phyloP scores from a whole-genome alignment of 2,888 invertebrate genomes.

The Tetragonula carbonaria region DNA sequence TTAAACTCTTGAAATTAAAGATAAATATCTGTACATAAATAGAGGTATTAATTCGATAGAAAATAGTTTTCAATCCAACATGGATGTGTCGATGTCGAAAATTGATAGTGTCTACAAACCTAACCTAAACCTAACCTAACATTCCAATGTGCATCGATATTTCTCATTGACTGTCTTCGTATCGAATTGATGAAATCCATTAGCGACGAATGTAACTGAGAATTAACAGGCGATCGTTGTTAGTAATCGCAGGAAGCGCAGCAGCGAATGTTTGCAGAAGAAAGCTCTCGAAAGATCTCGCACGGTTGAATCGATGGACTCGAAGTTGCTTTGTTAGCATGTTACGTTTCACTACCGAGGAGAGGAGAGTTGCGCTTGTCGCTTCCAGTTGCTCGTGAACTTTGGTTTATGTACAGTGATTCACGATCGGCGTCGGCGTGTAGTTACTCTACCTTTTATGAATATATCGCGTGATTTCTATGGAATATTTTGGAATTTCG shows the following conservation, averaged over 20 bases:
- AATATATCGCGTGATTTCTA: background rate
- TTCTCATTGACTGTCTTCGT: too few species aligned
- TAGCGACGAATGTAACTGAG: background rate
- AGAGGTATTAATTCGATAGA: too few species aligned
- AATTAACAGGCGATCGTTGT: slow-evolving; percentile 17
- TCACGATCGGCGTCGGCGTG: background rate
- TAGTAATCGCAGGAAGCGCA: background rate
- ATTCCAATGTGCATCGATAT: too few species aligned
- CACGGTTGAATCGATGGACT: too few species aligned
- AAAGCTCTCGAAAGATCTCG: too few species aligned
- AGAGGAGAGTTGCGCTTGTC: background rate
- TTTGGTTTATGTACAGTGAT: background rate
- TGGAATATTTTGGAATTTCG: background rate
- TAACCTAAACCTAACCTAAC: too few species aligned
- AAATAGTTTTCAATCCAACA: too few species aligned
- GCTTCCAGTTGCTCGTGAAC: background rate
- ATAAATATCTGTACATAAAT: too few species aligned
- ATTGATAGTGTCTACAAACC: too few species aligned
- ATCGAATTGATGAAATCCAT: background rate
- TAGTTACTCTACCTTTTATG: background rate
- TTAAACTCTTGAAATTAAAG: too few species aligned
- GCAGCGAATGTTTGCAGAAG: too few species aligned
- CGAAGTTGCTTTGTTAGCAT: slow-evolving; percentile 10
- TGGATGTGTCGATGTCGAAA: too few species aligned
- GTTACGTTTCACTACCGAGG: background rate